These are phyloP conservation scores for Anguilla pacifica DNA, from an alignment of 2,797 vertebrate genomes.

Conservation along the genomic window DNA sequence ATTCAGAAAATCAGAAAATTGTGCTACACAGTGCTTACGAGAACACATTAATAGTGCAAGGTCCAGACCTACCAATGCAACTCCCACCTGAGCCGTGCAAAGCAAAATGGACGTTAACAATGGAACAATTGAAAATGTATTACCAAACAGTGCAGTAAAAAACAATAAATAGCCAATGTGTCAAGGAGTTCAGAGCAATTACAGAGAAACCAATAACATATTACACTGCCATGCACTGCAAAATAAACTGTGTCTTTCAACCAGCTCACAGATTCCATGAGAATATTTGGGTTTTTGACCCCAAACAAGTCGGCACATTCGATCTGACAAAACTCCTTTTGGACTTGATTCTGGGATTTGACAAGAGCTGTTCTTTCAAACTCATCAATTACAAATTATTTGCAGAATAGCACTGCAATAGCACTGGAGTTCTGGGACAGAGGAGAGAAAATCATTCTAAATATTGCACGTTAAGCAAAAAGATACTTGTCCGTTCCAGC, in stretches of 20 bases:
- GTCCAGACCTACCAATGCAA: not conserved
- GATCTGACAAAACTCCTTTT: not conserved
- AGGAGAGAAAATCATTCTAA: not conserved
- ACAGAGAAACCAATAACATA: not conserved
- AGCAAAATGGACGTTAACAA: not conserved
- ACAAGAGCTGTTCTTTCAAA: not conserved
- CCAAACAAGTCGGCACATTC: not conserved
- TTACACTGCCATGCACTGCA: not conserved
- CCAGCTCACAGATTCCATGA: not conserved
- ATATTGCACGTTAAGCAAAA: slow-evolving; percentile 1
- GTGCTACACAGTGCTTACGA: not conserved
- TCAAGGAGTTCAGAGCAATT: too few relatives aligned
- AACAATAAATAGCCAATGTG: too few relatives aligned
- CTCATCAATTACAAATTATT: not conserved
- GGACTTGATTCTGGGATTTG: not conserved
- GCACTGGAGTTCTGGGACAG: not conserved
- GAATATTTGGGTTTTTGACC: not conserved
- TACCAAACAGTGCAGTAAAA: too few relatives aligned
- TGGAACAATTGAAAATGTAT: too few relatives aligned
- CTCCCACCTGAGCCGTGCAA: not conserved
- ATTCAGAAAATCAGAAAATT: not conserved
- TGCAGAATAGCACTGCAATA: not conserved
- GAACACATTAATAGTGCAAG: not conserved
- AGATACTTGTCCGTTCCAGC: not conserved
- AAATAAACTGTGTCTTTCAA: not conserved